phyloP scores from a whole-genome alignment of 2,888 invertebrate genomes.

The Tortrix viridana region DNA sequence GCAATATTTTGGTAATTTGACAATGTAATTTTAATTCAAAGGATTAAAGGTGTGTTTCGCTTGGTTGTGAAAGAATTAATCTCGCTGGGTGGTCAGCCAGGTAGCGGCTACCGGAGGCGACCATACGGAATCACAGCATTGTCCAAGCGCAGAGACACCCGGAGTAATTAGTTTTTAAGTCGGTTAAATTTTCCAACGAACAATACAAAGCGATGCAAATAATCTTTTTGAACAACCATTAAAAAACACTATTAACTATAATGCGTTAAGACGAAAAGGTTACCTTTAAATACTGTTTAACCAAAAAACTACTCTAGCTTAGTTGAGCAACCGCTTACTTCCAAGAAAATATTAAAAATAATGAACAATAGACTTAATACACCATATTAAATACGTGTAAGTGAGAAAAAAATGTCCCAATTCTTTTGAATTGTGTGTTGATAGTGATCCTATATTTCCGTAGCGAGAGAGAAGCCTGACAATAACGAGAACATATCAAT shows the following conservation, averaged over 20 bases:
- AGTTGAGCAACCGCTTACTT: constrained; percentile 26
- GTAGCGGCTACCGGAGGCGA: constrained; percentile 24
- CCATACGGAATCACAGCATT: constrained; percentile 4
- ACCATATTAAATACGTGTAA: constrained; percentile 2
- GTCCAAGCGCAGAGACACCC: constrained; percentile 13
- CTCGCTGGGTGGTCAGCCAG: constrained; percentile 20
- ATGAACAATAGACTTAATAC: constrained; percentile 3
- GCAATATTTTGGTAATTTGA: constrained; percentile 26
- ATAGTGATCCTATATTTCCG: constrained; percentile 28
- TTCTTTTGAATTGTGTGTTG: constrained; percentile 24
- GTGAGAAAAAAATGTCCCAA: constrained; percentile 21
- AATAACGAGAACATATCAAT: constrained; percentile 26
- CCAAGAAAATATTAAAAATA: constrained; percentile 4
- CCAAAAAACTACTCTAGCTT: background rate
- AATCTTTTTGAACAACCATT: background rate
- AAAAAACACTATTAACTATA: background rate
- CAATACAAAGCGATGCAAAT: constrained; percentile 2
- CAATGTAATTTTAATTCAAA: constrained; percentile 9
- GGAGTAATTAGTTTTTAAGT: constrained; percentile 29
- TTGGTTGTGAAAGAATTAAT: constrained; percentile 2
- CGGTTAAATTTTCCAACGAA: constrained; percentile 15
- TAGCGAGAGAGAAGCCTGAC: constrained; percentile 21
- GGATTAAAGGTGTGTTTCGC: constrained; percentile 6
- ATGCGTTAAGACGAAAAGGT: constrained; percentile 12
- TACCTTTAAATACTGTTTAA: background rate